Base-by-base conservation (phyloP, 1,140 invertebrate species). In the Elysia chlorotica region DNA sequence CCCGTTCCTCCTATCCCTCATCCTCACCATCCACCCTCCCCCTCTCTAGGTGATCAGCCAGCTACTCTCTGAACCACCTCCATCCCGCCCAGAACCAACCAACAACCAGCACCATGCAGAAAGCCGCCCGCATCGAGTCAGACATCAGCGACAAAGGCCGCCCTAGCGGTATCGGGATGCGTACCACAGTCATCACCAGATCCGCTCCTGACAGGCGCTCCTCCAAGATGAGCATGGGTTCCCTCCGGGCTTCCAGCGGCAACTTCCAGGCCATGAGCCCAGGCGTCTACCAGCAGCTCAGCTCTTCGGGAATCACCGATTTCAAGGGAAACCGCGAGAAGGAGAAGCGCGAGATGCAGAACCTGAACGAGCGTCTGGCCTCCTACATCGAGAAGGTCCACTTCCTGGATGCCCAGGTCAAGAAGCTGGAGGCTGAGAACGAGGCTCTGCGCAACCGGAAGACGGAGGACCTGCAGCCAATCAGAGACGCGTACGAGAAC, bases 371-470 rank as follows among this genome's bases (percentile, higher is more conserved):
- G 76, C 82, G 88, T 57, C 86, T 90, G 69, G 89, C 89, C 70
- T 81, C 76, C 74, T 90, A 90, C 81, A 90, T 90, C 74, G 89
- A 90, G 82, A 89, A 87, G 71, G 88, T 89, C n/a, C 84, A 89
- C 54, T 90, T 89, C 74, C 80, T 90, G 25, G 89, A 90, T 71
- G 89, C 89, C 25, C 87, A 89, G 75, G 88, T 88, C 78, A 82
- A 87, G 68, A 89, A 89, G 72, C 77, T 90, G 37, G 88, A 85
- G 54, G 81, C 85, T 23, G 88, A 90, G 75, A 77, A 89, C 59
- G 87, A 89, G 41, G 80, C 83, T 38, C 77, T 82, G 57, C 75
- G 79, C 31, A 73, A 74, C 70, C 65, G 72, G 61, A 76, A 76
- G 65, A 41, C 62, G 36, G 72, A 71, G 37, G 75, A 75, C 65